Conservation (phyloP, 2,797 vertebrate genomes). For the Hydrolagus colliei region DNA sequence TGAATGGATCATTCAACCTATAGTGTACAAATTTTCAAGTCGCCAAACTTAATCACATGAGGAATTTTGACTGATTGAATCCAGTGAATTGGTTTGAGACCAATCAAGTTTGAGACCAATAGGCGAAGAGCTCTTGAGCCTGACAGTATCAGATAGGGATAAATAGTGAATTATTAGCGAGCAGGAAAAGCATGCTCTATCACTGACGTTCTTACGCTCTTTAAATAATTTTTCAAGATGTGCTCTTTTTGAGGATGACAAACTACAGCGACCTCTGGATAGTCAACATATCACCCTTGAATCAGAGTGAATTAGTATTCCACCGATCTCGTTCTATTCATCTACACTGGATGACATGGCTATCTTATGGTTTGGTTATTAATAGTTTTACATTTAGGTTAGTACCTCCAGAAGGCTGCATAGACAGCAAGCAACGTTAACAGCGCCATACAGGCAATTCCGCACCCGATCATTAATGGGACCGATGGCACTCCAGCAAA, state of each 20-base stretch:
- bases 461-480: constrained; percentile 94
- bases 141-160: too few relatives aligned
- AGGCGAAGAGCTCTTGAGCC: too few relatives aligned
- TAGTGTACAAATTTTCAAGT: too few relatives aligned
- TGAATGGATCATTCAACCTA: too few relatives aligned
- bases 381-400: not conserved
- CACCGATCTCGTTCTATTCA: not conserved
- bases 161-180: too few relatives aligned
- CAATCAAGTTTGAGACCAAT: too few relatives aligned
- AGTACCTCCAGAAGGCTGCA: constrained; percentile 91
- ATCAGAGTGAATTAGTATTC: not conserved
- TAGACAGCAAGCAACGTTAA: constrained; percentile 90
- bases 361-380: not conserved
- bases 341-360: not conserved
- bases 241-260: not conserved
- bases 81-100: too few relatives aligned
- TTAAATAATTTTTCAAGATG: not conserved
- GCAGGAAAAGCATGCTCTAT: too few relatives aligned
- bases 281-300: too few relatives aligned
- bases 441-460: constrained; percentile 87
- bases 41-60: too few relatives aligned
- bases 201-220: too few relatives aligned
- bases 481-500: constrained; percentile 78
- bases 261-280: not conserved
- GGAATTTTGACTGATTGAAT: too few relatives aligned